A percentile compares a stretch with the other conserved stretches of the same genome.
Conservation (phyloP, 64 coral and sea anemone species). For the Astreopora myriophthalma region DNA sequence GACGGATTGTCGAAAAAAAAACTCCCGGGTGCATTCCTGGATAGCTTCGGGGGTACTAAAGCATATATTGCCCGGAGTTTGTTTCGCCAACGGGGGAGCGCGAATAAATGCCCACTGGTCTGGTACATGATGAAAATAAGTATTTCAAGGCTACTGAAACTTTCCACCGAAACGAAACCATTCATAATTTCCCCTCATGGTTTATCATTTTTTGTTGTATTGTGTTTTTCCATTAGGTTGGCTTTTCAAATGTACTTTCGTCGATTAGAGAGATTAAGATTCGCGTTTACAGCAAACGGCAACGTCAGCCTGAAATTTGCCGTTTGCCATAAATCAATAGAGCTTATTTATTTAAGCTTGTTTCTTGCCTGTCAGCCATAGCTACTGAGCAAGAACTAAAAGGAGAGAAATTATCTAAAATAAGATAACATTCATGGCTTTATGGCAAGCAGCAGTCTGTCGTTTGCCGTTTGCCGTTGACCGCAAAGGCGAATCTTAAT, state of each 20-base stretch:
- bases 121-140: not conserved
- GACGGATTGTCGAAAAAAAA: not conserved
- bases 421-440: too few species aligned
- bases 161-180: not conserved
- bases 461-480: too few species aligned
- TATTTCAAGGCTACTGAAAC: not conserved
- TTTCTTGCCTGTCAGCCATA: too few species aligned
- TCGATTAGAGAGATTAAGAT: too few species aligned
- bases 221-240: not conserved
- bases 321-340: too few species aligned
- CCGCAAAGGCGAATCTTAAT: too few species aligned
- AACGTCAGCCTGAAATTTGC: too few species aligned
- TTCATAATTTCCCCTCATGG: not conserved
- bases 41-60: not conserved
- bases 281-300: too few species aligned
- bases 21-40: not conserved
- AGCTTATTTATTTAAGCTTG: too few species aligned
- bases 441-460: too few species aligned
- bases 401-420: too few species aligned
- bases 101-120: not conserved
- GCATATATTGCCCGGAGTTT: not conserved
- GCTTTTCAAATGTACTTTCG: not conserved
- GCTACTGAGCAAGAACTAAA: too few species aligned
- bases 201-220: not conserved
- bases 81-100: not conserved